Evolutionary conservation across 23 tunicate genomes (phyloP).

Genomic region (Ciona savignyi): DNA sequence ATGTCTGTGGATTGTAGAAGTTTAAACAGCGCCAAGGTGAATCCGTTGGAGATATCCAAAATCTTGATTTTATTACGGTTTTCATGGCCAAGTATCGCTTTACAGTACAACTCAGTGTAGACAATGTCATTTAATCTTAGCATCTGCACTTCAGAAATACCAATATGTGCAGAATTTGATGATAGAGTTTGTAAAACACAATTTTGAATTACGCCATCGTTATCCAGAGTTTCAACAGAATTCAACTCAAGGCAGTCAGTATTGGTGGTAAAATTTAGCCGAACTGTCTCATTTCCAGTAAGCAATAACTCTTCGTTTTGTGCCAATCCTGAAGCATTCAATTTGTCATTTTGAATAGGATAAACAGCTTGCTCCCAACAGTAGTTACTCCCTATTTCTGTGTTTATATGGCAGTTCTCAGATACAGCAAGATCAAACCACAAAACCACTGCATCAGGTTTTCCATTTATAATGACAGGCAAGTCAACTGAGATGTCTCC

Average conservation of each 20-base stretch:
- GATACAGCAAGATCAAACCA: slow-evolving; percentile 58
- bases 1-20: background rate
- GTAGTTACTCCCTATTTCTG: slow-evolving; percentile 19
- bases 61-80: background rate
- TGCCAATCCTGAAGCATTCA: background rate
- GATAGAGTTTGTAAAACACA: slow-evolving; percentile 6
- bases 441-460: slow-evolving; percentile 38
- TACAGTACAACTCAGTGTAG: slow-evolving; percentile 15
- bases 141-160: slow-evolving; percentile 33
- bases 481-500: slow-evolving; percentile 6
- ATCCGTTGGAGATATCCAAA: slow-evolving; percentile 42
- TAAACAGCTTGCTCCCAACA: slow-evolving; percentile 98
- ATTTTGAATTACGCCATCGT: slow-evolving; percentile 3
- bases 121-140: slow-evolving; percentile 25
- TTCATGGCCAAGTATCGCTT: slow-evolving; percentile 10
- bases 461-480: slow-evolving; percentile 11
- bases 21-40: slow-evolving; percentile 21
- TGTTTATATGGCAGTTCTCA: slow-evolving; percentile 7
- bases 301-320: background rate
- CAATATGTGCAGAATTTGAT: background rate
- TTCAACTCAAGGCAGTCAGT: slow-evolving; percentile 24
- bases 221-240: background rate
- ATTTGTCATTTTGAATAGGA: slow-evolving; percentile 31
- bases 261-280: slow-evolving; percentile 9
- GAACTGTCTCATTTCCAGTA: slow-evolving; percentile 5